Conservation (phyloP, 2,113 vertebrate species). For the Pollachius pollachius region DNA sequence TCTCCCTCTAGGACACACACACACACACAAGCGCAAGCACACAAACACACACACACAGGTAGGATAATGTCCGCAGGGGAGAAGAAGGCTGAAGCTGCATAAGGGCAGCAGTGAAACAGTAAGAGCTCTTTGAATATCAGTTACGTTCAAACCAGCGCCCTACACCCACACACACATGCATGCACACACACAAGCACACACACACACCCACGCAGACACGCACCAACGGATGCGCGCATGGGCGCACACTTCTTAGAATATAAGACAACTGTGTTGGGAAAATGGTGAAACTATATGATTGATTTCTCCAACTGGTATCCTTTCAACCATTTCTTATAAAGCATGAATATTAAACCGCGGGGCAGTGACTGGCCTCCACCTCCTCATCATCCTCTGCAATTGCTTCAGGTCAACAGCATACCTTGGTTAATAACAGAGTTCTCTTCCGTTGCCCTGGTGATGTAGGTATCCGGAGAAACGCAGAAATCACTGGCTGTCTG, state of each 20-base stretch:
- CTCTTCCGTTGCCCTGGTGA: slow-evolving; percentile 83
- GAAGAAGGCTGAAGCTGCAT: slow-evolving; percentile 38
- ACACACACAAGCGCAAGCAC: neutral
- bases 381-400: too few species aligned
- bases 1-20: slow-evolving; percentile 10
- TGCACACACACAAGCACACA: neutral
- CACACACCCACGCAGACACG: neutral
- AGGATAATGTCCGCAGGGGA: neutral
- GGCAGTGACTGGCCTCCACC: too few species aligned
- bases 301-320: too few species aligned
- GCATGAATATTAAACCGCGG: too few species aligned
- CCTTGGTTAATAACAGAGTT: slow-evolving; percentile 83
- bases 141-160: neutral
- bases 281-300: too few species aligned
- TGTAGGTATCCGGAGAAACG: slow-evolving; percentile 82
- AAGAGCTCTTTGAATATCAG: slow-evolving; percentile 40
- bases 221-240: neutral
- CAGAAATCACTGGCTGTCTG: slow-evolving; percentile 94
- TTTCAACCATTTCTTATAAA: too few species aligned
- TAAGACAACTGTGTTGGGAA: too few species aligned
- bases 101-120: slow-evolving; percentile 35
- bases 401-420: slow-evolving; percentile 37
- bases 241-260: too few species aligned
- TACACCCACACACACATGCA: neutral
- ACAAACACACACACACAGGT: neutral